phyloP scores from a whole-genome alignment of 1,140 invertebrate species.

The Heliconius himera region DNA sequence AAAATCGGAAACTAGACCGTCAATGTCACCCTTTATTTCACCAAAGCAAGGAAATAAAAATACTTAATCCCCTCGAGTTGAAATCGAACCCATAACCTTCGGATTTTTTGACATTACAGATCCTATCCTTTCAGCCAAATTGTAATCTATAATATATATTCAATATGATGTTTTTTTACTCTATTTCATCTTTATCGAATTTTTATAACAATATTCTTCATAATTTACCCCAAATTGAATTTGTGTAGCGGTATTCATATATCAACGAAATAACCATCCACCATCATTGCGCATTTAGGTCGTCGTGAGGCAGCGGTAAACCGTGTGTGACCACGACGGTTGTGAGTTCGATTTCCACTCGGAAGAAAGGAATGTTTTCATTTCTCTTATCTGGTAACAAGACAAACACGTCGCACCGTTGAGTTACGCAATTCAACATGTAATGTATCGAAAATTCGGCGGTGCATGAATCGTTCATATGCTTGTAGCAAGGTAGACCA shows the following conservation, averaged over 20 bases:
- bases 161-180: not conserved
- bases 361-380: not conserved
- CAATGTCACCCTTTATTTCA: too few relatives aligned
- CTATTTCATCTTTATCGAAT: not conserved
- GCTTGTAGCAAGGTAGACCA: too few relatives aligned
- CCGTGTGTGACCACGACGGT: not conserved
- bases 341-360: not conserved
- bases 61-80: too few relatives aligned
- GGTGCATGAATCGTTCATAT: too few relatives aligned
- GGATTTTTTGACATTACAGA: too few relatives aligned
- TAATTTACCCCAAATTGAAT: slow-evolving; percentile 4
- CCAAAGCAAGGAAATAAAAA: too few relatives aligned
- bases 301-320: not conserved
- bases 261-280: not conserved
- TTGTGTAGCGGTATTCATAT: not conserved
- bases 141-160: not conserved
- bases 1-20: too few relatives aligned
- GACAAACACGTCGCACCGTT: not conserved
- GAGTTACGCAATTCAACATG: not conserved
- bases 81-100: too few relatives aligned
- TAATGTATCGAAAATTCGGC: not conserved
- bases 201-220: slow-evolving; percentile 1
- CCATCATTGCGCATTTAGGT: not conserved
- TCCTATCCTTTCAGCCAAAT: not conserved
- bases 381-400: not conserved